Percentiles rank a stretch among this genome's conserved stretches.
Evolutionary conservation across 2,888 invertebrate species (phyloP).

Genomic region (Ophioninae sp.): DNA sequence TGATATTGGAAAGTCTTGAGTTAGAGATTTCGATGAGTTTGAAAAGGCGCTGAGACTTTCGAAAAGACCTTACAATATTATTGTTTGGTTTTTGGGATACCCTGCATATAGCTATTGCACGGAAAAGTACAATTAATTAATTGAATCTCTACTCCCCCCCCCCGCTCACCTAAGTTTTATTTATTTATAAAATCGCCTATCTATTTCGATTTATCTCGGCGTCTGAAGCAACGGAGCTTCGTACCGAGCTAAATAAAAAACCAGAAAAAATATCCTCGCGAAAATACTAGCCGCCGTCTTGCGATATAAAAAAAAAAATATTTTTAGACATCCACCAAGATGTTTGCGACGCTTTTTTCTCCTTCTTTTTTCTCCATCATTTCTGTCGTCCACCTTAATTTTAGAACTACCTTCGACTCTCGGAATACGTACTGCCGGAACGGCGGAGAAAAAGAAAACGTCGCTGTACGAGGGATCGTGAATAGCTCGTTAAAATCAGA

Average conservation of each 20-base stretch:
- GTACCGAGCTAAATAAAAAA: not conserved
- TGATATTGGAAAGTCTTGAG: no score
- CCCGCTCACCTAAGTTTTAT: no score
- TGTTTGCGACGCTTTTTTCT: not conserved
- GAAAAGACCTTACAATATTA: no score
- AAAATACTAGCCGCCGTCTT: not conserved
- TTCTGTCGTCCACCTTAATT: conserved; percentile 18
- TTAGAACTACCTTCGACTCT: conserved; percentile 8
- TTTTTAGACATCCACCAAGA: conserved; percentile 19
- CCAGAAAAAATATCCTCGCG: not conserved
- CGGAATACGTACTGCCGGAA: not conserved
- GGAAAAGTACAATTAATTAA: no score
- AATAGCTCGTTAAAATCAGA: no score
- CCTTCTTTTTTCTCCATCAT: not conserved
- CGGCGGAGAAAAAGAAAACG: not conserved
- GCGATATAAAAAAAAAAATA: conserved; percentile 3
- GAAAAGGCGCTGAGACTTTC: no score
- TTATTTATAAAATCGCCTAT: no score
- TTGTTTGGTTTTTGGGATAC: no score
- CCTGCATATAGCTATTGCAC: no score
- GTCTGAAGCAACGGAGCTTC: not conserved
- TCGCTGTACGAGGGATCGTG: not conserved
- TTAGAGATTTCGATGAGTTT: no score
- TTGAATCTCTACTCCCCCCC: no score
- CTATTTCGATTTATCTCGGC: not conserved